Evolutionary conservation across 1,140 invertebrate species (phyloP), one percentile per base, ranked within the genome.

Genomic region (Panulirus ornatus): DNA sequence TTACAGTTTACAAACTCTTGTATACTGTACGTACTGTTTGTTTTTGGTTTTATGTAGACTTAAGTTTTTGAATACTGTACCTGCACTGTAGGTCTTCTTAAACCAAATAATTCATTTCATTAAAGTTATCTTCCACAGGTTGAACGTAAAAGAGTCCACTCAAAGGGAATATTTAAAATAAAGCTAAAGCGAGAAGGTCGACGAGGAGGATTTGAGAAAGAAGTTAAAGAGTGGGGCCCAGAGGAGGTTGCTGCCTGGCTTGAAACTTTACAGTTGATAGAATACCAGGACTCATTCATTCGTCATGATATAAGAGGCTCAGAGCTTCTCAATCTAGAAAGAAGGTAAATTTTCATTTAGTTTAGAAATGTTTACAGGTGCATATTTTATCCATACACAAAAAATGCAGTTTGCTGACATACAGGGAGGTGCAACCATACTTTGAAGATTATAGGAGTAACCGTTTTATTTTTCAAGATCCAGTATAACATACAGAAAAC

Each of bases 271-370:
- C 97, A 98, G 90, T 95, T 99, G 11, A 95, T 95, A 5, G 98
- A 99, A 93, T 99, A 99, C 93, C 93, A 93, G 81, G 92, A 95
- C 0, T 96, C 96, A 71, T 99, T 99, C 93, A 95, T 96, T 1
- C 96, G 96, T 30, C 97, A 99, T 93, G 98, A 99, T 94, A 97
- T 99, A 91, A 96, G 97, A 54, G 98, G 98, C 5, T 95, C 96
- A 36, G 98, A 99, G 93, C 95, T 99, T 16, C 94, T 99, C 0
- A 96, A 96, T 14, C 94, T 99, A 73, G 97, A 98, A 3, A 95
- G 98, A 79, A 93, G 94, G 91, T 91, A 44, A 58, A 30, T 75
- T n/a, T n/a, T n/a, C n/a, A n/a, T n/a, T n/a, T n/a, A n/a, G n/a
- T n/a, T n/a, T n/a, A n/a, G n/a, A n/a, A n/a, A n/a, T n/a, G n/a